These are phyloP conservation scores for Calvadosia cruxmelitensis DNA, from an alignment of 30 jellyfish, hydroid and myxozoan genomes.

Conservation along the genomic window DNA sequence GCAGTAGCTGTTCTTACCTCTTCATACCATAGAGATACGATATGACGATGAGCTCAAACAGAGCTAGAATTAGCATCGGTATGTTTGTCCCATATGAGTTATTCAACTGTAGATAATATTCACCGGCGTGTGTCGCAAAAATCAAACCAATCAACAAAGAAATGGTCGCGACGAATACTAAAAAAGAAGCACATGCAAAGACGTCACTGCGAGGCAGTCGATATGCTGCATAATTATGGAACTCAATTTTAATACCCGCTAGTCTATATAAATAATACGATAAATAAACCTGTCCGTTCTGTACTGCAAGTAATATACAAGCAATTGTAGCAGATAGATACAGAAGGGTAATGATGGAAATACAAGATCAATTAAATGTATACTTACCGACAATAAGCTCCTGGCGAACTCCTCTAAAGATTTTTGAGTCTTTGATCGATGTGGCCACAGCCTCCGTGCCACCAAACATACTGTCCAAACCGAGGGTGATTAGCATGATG, in stretches of 20 bases:
- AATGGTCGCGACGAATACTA: slow-evolving; percentile 51
- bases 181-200: no score
- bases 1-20: slow-evolving; percentile 23
- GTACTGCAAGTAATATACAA: no score
- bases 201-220: no score
- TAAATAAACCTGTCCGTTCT: no score
- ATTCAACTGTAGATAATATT: slow-evolving; percentile 56
- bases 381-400: slow-evolving; percentile 51
- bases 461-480: slow-evolving; percentile 84
- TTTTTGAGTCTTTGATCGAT: slow-evolving; percentile 55
- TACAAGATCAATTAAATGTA: no score
- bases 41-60: slow-evolving; percentile 38
- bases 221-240: no score
- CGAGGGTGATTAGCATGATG: slow-evolving; percentile 80
- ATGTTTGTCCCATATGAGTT: slow-evolving; percentile 59
- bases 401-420: slow-evolving; percentile 38
- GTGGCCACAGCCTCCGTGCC: slow-evolving; percentile 57
- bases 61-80: slow-evolving; percentile 52
- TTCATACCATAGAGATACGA: slow-evolving; percentile 56
- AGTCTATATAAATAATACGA: no score
- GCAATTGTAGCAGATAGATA: no score
- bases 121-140: slow-evolving; percentile 61
- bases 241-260: no score
- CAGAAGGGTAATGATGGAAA: no score
- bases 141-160: slow-evolving; percentile 40